phyloP scores from a whole-genome alignment of 2,113 vertebrate genomes.

The Hippocampus barbouri region DNA sequence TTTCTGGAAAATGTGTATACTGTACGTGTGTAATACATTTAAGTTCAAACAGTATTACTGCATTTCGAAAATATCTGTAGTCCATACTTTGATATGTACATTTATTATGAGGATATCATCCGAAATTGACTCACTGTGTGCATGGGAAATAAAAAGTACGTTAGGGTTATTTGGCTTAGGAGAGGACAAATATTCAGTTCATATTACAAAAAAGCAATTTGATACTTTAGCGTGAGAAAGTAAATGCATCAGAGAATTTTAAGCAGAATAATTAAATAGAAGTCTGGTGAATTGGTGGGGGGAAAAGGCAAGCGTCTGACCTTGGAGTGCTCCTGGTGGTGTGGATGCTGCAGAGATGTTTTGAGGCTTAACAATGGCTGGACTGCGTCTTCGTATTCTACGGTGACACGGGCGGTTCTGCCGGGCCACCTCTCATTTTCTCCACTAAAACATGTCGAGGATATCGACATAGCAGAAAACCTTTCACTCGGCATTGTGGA shows the following conservation, averaged over 20 bases:
- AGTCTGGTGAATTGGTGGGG: neutral
- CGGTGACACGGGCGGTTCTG: neutral
- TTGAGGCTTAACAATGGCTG: neutral
- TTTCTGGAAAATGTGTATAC: too few relatives aligned
- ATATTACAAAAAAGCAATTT: neutral
- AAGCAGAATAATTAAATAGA: neutral
- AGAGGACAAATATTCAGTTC: neutral
- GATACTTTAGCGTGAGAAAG: neutral
- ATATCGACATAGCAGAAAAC: neutral
- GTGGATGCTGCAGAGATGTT: constrained; percentile 5
- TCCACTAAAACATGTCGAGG: neutral
- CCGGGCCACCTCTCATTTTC: neutral
- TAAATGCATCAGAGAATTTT: neutral
- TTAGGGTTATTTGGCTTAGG: neutral
- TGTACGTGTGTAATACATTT: too few relatives aligned
- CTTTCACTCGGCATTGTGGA: constrained; percentile 17
- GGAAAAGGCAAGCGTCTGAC: constrained; percentile 34
- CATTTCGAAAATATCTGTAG: neutral
- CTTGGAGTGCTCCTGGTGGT: constrained; percentile 30
- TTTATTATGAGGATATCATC: too few relatives aligned
- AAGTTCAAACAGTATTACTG: neutral
- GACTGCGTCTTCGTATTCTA: neutral
- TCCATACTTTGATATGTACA: neutral
- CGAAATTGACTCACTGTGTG: neutral
- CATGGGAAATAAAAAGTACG: neutral